Evolutionary conservation across 2,113 vertebrate genomes (phyloP), one percentile per base, ranked within the genome.

Genomic region (Zootoca vivipara): DNA sequence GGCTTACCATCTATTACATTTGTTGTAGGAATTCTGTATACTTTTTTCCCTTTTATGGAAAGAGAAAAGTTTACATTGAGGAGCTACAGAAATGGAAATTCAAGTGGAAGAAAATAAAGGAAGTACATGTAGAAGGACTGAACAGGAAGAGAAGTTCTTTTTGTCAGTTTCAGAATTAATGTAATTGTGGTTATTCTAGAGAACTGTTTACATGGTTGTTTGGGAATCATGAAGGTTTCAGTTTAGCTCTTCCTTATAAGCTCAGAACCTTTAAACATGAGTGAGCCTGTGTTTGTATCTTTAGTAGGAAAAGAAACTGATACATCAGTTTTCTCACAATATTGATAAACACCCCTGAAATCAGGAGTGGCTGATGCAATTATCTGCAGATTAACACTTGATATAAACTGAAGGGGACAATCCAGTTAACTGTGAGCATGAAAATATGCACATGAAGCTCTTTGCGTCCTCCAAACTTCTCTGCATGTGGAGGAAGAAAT

Each of bases 81-180:
- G 38, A 65, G 30, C 28, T n/a, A 65, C 58, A 78, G 78, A 78
- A 78, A 86, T 78, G 62, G 67, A 78, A 46, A 67, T 33, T 42
- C n/a, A 46, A 52, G 28, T 38, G 15, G 3, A 58, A 86, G 38
- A n/a, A 86, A 33, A 52, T 86, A 67, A 62, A 67, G 85, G 85
- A 86, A 86, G 85, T 67, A 1, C 16, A 83, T 83, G 8, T 62
- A 84, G 86, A 67, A 2, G 33, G 73, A 38, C 5, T 87, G 28
- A 3, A 73, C 35, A 83, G 24, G 30, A 72, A 20, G 6, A n/a
- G 46, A 89, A 79, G 30, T 10, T 85, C 26, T 84, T 26, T 5
- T 75, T 7, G 52, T 24, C 24, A 42, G 67, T 80, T 85, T 78
- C 56, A 46, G 81, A 88, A 88, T 8, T 13, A 88, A 82, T 70